These are phyloP conservation scores for Lophura nycthemera DNA, from an alignment of 2,113 vertebrate species.

Conservation along the genomic window DNA sequence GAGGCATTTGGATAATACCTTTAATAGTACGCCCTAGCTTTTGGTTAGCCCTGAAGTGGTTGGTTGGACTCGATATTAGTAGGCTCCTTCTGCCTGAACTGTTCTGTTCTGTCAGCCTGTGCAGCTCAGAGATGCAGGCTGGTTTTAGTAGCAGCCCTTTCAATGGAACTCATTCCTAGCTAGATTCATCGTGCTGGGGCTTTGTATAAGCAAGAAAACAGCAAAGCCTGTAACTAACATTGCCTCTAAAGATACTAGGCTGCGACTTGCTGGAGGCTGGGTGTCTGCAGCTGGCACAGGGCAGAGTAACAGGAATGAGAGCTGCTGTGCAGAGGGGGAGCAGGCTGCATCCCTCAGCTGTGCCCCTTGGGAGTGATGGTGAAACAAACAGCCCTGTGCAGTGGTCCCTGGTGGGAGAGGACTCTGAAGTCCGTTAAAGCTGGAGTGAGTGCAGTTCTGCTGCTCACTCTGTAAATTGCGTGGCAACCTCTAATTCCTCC, in stretches of 20 bases:
- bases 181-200: background rate
- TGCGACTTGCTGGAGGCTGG: background rate
- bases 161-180: background rate
- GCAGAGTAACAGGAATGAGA: background rate
- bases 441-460: background rate
- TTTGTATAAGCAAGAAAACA: background rate
- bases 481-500: background rate
- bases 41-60: background rate
- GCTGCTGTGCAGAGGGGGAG: background rate
- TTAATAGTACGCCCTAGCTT: background rate
- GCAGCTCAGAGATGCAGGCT: background rate
- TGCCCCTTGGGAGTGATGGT: background rate
- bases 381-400: background rate
- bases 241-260: background rate
- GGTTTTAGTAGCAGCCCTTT: background rate
- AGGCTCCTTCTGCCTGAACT: background rate
- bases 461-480: background rate
- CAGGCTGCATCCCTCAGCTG: background rate
- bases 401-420: background rate
- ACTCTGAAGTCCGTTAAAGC: background rate
- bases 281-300: background rate
- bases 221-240: background rate
- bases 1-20: background rate
- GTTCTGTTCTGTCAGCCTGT: background rate
- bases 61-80: background rate